Base-by-base conservation (phyloP, 1,140 invertebrate species). In the Sminthurides bifidus region DNA sequence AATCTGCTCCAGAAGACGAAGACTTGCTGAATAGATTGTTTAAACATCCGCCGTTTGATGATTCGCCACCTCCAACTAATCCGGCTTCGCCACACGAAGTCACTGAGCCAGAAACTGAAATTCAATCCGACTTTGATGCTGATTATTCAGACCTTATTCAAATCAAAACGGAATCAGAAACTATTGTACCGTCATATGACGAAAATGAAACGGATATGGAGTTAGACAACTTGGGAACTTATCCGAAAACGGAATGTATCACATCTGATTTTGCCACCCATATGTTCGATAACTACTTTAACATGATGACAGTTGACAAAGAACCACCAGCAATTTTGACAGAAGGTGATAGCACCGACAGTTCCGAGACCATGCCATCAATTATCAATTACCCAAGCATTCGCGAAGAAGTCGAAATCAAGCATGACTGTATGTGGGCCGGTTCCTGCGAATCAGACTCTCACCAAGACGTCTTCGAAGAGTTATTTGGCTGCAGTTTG, bases 391-490 rank as follows among this genome's bases (percentile, higher is more conserved):
- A 46, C 15, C 15, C 4, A 3, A 15, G 26, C 10, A 10, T 24
- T n/a, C n/a, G 15, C 40, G 50, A 38, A 17, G 40, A 44, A 21
- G 29, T 33, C 15, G 45, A 61, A 31, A 54, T 60, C 21, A 63
- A 63, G 24, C 53, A 60, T 41, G 61, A 63, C 41, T 63, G 61
- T 29, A 63, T 63, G 61, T 63, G 61, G 61, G 54, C 54, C 21
- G 55, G 61, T 1, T 40, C 52, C 35, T 56, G 55, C 35, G 31
- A 49, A 8, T 49, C 46, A 15, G 46, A 49, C 10, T 33, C 46
- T 6, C 46, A 49, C 21, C 46, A 49, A 35, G 46, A 49, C n/a
- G n/a, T 6, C 3, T 49, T 33, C 24, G 27, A 49, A 8, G 46
- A 49, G 24, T 31, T 49, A 3, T 49, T 49, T 35, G 46, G 29